A percentile compares a stretch with the other conserved stretches of the same genome.
These are phyloP conservation scores for Andrena chrysosceles DNA, from an alignment of 2,888 invertebrate genomes.

Conservation along the genomic window DNA sequence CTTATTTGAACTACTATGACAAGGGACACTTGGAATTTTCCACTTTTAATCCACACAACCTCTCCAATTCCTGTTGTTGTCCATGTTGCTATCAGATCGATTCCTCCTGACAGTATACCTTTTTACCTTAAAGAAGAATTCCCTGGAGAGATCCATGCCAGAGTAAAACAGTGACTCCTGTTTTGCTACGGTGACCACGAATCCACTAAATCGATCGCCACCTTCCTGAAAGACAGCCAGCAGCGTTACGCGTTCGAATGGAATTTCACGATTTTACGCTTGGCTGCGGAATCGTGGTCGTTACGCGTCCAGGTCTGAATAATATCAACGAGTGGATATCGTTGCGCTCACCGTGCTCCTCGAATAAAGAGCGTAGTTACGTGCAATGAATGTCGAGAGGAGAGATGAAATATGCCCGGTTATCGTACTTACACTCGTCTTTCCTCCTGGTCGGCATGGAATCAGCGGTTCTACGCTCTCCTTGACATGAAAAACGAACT, in stretches of 20 bases:
- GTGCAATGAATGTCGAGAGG: conserved; percentile 67
- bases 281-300: conserved; percentile 59
- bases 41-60: background rate
- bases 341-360: conserved; percentile 52
- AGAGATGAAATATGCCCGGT: conserved; percentile 67
- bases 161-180: background rate
- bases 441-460: conserved; percentile 15
- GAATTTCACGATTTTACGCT: conserved; percentile 73
- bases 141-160: background rate
- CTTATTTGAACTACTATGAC: background rate
- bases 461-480: conserved; percentile 11
- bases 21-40: background rate
- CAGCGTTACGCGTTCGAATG: conserved; percentile 57
- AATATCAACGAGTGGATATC: conserved; percentile 64
- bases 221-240: conserved; percentile 35
- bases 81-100: background rate
- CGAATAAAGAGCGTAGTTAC: conserved; percentile 68
- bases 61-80: background rate
- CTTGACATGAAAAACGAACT: conserved; percentile 44
- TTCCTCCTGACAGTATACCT: background rate
- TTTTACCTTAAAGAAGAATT: background rate
- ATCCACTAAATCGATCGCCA: conserved; percentile 32
- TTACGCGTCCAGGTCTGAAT: conserved; percentile 64
- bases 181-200: conserved; percentile 11
- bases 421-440: conserved; percentile 58